These are phyloP conservation scores for Sclerurus mexicanus DNA, from an alignment of 2,113 vertebrate species.

Conservation along the genomic window DNA sequence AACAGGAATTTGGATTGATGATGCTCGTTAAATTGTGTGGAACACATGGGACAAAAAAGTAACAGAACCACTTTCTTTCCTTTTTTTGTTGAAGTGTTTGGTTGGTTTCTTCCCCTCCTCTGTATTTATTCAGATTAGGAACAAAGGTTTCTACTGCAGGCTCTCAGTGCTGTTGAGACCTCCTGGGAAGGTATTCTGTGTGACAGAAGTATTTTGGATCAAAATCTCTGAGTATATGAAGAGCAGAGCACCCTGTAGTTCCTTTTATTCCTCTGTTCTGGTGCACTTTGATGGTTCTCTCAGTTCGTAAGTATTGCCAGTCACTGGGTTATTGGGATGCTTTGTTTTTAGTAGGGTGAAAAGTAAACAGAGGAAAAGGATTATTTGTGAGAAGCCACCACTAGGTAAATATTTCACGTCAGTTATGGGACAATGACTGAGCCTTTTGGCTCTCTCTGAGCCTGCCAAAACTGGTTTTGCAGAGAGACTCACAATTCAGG, in stretches of 20 bases:
- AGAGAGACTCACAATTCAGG: background rate
- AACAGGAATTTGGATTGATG: background rate
- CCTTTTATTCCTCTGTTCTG: background rate
- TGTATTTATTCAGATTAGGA: background rate
- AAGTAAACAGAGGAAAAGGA: background rate
- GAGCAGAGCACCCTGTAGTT: background rate
- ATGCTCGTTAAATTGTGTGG: background rate
- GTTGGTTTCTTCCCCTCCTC: background rate
- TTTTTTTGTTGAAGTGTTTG: background rate
- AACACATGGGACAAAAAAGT: background rate
- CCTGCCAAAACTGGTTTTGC: background rate
- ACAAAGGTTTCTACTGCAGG: background rate
- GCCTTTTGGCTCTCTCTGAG: background rate
- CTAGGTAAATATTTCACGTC: background rate
- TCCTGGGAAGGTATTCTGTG: background rate
- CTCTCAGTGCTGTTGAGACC: background rate
- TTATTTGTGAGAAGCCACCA: background rate
- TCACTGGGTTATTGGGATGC: background rate
- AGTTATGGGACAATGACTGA: background rate
- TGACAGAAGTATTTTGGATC: background rate
- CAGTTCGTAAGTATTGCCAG: accelerated
- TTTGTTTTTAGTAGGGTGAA: background rate
- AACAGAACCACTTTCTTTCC: background rate
- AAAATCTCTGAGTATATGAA: background rate
- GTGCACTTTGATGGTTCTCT: background rate